Conservation (phyloP, 2,797 vertebrate species). For the Anabas testudineus region DNA sequence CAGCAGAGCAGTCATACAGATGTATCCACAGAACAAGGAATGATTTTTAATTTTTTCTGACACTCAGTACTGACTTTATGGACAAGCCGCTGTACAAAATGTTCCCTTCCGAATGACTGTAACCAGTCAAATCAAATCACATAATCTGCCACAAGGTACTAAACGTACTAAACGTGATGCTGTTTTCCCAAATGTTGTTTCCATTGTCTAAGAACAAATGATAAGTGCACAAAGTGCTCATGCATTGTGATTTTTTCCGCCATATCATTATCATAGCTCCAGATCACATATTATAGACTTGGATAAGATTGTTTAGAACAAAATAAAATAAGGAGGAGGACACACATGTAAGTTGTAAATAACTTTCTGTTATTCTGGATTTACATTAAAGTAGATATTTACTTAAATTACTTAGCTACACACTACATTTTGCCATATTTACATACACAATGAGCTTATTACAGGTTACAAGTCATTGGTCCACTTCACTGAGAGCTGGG, state of each 20-base stretch:
- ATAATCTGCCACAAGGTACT: too few relatives aligned
- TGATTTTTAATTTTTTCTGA: neutral
- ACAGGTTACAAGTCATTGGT: conserved; percentile 10
- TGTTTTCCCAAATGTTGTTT: neutral
- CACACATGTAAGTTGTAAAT: neutral
- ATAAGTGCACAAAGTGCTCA: neutral
- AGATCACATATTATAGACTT: neutral
- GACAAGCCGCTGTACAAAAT: conserved; percentile 6
- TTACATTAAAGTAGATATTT: neutral
- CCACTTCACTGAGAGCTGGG: conserved; percentile 16
- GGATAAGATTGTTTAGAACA: neutral
- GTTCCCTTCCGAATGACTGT: conserved; percentile 10
- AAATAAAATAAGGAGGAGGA: neutral
- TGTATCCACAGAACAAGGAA: conserved; percentile 21
- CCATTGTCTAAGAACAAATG: neutral
- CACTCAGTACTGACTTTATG: neutral
- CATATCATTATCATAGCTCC: too few relatives aligned
- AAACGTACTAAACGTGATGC: too few relatives aligned
- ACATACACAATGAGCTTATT: neutral
- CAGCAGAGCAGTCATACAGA: conserved; percentile 35
- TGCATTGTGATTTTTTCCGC: too few relatives aligned
- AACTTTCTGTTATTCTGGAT: neutral
- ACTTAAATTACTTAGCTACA: too few relatives aligned
- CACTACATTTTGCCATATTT: neutral
- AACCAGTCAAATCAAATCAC: neutral